Percentiles rank a stretch among this genome's conserved stretches.
phyloP scores from a whole-genome alignment of 2,888 invertebrate species.

The Vanessa cardui region DNA sequence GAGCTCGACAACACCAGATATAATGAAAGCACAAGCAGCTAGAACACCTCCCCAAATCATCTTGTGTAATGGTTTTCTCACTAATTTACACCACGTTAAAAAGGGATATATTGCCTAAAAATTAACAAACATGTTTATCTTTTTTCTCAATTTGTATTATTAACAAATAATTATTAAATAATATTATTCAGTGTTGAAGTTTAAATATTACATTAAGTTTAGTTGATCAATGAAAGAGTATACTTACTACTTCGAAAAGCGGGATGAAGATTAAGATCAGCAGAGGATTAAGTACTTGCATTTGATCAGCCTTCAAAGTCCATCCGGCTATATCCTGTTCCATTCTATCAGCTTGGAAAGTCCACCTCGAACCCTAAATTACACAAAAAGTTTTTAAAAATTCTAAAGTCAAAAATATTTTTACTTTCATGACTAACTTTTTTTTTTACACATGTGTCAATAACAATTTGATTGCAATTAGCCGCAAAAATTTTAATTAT shows the following conservation, averaged over 20 bases:
- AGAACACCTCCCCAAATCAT: conserved; percentile 94
- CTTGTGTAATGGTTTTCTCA: conserved; percentile 92
- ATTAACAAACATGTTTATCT: neutral
- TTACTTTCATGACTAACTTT: neutral
- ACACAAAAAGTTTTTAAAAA: neutral
- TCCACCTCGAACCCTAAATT: conserved; percentile 93
- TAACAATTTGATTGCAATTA: too few relatives aligned
- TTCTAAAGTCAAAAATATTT: neutral
- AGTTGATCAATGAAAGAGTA: neutral
- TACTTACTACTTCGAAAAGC: conserved; percentile 86
- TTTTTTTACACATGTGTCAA: too few relatives aligned
- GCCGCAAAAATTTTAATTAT: too few relatives aligned
- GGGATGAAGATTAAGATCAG: conserved; percentile 94
- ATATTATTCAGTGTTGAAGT: neutral
- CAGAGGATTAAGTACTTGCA: conserved; percentile 96
- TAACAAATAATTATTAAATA: neutral
- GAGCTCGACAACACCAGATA: conserved; percentile 93
- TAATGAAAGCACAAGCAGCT: conserved; percentile 92
- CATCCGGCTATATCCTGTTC: conserved; percentile 89
- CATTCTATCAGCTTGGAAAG: conserved; percentile 95
- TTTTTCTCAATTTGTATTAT: too few relatives aligned
- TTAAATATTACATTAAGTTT: too few relatives aligned
- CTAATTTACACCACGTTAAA: conserved; percentile 85
- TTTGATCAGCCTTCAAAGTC: conserved; percentile 94
- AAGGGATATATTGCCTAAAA: conserved; percentile 89